Conservation (phyloP, 2,888 invertebrate genomes). For the Eupithecia dodoneata region DNA sequence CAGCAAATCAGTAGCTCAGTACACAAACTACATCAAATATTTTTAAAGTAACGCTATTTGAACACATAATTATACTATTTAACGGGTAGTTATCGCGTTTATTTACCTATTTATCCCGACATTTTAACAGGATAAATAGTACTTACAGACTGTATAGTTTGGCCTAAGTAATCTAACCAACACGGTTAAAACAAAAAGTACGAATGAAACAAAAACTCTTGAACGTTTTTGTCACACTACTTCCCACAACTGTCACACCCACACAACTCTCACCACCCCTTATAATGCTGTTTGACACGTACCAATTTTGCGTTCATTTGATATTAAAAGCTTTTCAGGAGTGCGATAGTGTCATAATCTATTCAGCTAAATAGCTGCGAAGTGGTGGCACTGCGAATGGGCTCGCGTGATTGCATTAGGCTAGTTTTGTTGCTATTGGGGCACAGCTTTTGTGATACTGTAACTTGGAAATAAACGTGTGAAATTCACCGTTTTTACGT, state of each 20-base stretch:
- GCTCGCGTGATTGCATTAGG: slow-evolving; percentile 24
- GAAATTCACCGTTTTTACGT: not conserved
- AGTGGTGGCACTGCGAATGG: slow-evolving; percentile 25
- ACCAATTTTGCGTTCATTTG: slow-evolving; percentile 83
- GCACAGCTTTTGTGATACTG: slow-evolving; percentile 7
- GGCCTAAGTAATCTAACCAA: no score
- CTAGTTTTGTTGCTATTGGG: slow-evolving; percentile 19
- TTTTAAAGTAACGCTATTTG: no score
- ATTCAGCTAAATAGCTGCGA: slow-evolving; percentile 53
- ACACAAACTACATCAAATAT: no score
- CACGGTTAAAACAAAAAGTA: no score
- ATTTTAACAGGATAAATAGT: no score
- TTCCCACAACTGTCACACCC: slow-evolving; percentile 33
- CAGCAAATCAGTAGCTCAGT: no score
- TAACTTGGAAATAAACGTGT: not conserved
- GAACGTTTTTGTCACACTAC: slow-evolving; percentile 21
- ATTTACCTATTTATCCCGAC: no score
- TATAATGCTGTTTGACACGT: slow-evolving; percentile 81
- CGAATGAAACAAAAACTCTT: no score
- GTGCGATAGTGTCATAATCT: slow-evolving; percentile 58
- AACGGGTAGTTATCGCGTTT: no score
- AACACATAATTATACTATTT: no score
- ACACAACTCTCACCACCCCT: slow-evolving; percentile 51
- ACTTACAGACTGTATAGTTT: no score
- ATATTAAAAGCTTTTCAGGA: slow-evolving; percentile 82